These are phyloP conservation scores for Crotalus horridus DNA, from an alignment of 2,113 vertebrate species.

Conservation along the genomic window DNA sequence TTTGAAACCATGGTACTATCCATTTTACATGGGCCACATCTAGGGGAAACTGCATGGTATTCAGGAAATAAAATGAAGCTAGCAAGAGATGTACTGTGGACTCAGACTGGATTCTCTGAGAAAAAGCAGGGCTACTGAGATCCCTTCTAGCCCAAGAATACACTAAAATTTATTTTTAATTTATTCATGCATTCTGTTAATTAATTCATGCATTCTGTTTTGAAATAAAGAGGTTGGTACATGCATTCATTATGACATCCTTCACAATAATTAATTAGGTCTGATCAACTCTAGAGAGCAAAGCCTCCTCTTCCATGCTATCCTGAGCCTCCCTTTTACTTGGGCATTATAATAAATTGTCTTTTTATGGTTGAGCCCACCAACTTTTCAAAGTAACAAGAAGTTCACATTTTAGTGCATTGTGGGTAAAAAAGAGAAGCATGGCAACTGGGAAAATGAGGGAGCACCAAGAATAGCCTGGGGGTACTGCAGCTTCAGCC, in stretches of 20 bases:
- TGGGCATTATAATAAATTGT: background rate
- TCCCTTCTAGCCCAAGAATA: background rate
- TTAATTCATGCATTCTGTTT: background rate
- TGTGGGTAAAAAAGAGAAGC: background rate
- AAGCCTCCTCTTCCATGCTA: background rate
- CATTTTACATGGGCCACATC: background rate
- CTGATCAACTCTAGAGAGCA: background rate
- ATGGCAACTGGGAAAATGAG: background rate
- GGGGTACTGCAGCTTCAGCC: no score
- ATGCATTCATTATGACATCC: background rate
- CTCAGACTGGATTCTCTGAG: background rate
- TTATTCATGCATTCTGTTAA: no score
- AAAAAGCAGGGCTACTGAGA: background rate
- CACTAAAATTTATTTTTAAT: background rate
- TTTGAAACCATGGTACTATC: background rate
- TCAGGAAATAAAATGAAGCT: background rate
- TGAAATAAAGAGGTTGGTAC: background rate
- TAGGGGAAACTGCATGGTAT: background rate
- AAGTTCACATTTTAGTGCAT: background rate
- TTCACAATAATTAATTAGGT: background rate
- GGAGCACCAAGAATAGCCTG: background rate
- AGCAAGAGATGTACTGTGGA: background rate
- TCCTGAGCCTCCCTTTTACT: background rate
- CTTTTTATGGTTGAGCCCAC: background rate
- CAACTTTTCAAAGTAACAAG: background rate